Base-by-base conservation (phyloP, 2,888 invertebrate species). In the Allolobophora icterica region DNA sequence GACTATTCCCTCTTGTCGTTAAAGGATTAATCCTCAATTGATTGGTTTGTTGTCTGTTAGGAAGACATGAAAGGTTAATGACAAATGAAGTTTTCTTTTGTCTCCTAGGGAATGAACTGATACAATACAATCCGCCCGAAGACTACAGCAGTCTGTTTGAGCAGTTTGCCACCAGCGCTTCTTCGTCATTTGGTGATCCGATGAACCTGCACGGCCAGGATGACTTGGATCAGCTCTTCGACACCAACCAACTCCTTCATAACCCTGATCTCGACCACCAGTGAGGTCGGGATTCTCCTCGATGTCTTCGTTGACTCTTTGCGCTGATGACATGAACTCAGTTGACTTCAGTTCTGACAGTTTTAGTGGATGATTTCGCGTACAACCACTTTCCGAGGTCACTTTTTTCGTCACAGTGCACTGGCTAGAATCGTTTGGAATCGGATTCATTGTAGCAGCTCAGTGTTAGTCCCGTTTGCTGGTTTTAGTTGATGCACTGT, bases 101-200 rank as follows among this genome's bases (percentile, higher is more conserved):
- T 71, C 30, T 71, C n/a, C 8, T 71, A 92, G 92, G 92, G 0
- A 84, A 91, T 34, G 92, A 92, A 45, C 58, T 92, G 89, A 91
- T 92, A 24, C 92, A 92, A 40, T 92, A 92, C 91, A 89, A 90
- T 38, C 92, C 92, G 3, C 91, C 90, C 2, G 91, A 91, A 19
- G 90, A 90, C 34, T 90, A 87, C 90, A 90, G 90, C 90, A 52
- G 34, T 21, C 71, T 90, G 5, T 90, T 90, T 90, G 52, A 90
- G 0, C 52, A 90, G 34, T 34, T 90, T 35, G 24, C 34, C 5
- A 6, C 21, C 5, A 35, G 38, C 19, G 71, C 30, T n/a, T 71
- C 71, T 11, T 34, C 52, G 17, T 84, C 84, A 33, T 34, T 19
- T 87, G 38, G 21, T 17, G 87, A 87, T 38, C 34, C 87, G 35